Conservation (phyloP, 2,113 vertebrate species). For the Condylura cristata region DNA sequence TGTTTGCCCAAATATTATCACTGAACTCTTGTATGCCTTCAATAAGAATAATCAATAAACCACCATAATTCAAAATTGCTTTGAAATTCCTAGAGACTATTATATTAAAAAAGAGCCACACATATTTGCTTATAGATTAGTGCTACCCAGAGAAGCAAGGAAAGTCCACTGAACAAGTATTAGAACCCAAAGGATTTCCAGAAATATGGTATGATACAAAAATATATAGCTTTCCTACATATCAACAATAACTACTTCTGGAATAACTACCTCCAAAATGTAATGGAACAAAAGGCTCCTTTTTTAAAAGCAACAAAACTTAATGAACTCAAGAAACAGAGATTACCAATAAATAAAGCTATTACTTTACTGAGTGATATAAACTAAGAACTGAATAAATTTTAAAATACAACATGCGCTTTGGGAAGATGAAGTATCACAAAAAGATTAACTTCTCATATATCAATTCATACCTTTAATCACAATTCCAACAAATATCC, state of each 20-base stretch:
- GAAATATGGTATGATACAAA: conserved; percentile 17
- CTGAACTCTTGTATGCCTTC: neutral
- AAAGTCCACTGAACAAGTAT: neutral
- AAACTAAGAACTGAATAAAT: conserved; percentile 54
- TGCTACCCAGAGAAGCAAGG: neutral
- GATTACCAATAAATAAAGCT: conserved; percentile 36
- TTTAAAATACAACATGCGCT: conserved; percentile 11
- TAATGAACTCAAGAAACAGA: conserved; percentile 36
- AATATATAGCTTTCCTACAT: neutral
- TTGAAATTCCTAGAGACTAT: conserved; percentile 26
- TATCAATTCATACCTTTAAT: conserved; percentile 39
- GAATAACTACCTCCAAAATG: conserved; percentile 13
- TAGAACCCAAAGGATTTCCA: neutral
- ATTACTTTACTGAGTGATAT: conserved; percentile 21
- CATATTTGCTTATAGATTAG: conserved; percentile 7
- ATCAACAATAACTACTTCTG: conserved; percentile 15
- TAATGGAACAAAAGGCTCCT: conserved; percentile 32
- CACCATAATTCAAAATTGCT: conserved; percentile 27
- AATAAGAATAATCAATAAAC: conserved; percentile 15
- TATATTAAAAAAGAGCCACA: conserved; percentile 6
- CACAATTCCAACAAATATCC: conserved; percentile 39
- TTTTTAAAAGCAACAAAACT: conserved; percentile 47
- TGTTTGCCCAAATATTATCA: conserved; percentile 42
- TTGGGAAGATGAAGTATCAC: conserved; percentile 19
- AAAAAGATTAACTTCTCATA: conserved; percentile 54